Conservation (phyloP, 2,888 invertebrate genomes). For the Drosophila cracens region DNA sequence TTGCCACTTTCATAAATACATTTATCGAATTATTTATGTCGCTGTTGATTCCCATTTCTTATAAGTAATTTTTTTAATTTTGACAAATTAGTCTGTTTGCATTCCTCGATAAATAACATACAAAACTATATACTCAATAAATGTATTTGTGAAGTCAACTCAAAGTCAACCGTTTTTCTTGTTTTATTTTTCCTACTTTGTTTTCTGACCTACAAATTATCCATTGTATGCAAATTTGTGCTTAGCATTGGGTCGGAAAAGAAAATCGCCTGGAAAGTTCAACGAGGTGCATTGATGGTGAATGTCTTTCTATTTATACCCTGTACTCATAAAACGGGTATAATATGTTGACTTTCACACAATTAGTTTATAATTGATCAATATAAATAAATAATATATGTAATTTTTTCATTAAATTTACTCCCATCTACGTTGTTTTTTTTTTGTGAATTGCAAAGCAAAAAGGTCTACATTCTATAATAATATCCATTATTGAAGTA, state of each 20-base stretch:
- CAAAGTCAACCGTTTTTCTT: neutral
- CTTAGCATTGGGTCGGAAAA: slow-evolving; percentile 3
- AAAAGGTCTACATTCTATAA: neutral
- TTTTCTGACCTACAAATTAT: slow-evolving; percentile 34
- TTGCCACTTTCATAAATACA: slow-evolving; percentile 59
- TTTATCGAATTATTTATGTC: slow-evolving; percentile 34
- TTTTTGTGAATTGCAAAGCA: neutral
- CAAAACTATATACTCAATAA: neutral
- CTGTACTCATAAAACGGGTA: neutral
- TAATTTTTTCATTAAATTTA: neutral
- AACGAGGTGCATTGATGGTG: neutral
- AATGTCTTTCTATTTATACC: slow-evolving; percentile 1
- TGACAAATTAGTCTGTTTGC: neutral
- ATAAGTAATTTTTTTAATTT: neutral
- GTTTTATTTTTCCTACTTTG: slow-evolving; percentile 1
- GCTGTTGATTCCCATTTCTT: slow-evolving; percentile 8
- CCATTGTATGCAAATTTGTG: slow-evolving; percentile 63
- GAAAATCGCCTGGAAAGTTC: slow-evolving; percentile 1
- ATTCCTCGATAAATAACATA: neutral
- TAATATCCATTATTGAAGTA: neutral
- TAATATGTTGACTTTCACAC: neutral
- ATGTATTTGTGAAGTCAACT: neutral
- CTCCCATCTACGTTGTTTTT: neutral
- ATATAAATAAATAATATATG: neutral
- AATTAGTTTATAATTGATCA: too few species aligned